These are phyloP conservation scores for Clistopyga incitator DNA, from an alignment of 2,888 invertebrate genomes.

Conservation along the genomic window DNA sequence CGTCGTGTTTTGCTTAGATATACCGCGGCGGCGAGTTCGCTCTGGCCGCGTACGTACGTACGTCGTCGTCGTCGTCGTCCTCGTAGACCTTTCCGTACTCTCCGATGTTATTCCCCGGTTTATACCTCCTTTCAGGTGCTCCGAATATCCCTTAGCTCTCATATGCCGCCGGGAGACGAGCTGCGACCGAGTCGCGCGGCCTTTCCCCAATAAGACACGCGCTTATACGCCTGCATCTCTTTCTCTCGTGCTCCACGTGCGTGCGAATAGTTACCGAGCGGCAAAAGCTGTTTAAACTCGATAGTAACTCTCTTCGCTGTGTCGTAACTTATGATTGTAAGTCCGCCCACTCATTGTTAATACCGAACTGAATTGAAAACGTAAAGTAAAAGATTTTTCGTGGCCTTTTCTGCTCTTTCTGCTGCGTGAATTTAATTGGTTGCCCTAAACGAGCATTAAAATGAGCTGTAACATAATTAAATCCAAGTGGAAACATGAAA, in stretches of 20 bases:
- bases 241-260: not conserved
- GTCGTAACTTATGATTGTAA: slow-evolving; percentile 2
- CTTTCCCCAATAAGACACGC: slow-evolving; percentile 15
- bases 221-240: not conserved
- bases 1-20: slow-evolving; percentile 66
- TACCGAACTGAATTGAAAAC: not conserved
- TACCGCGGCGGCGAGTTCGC: slow-evolving; percentile 45
- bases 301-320: not conserved
- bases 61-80: slow-evolving; percentile 48
- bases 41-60: too few species aligned
- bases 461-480: too few species aligned
- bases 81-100: slow-evolving; percentile 29
- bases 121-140: slow-evolving; percentile 53
- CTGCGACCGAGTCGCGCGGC: slow-evolving; percentile 19
- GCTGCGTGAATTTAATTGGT: too few species aligned
- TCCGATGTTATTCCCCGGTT: slow-evolving; percentile 25
- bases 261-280: not conserved
- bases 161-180: not conserved
- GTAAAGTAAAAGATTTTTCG: not conserved
- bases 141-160: not conserved
- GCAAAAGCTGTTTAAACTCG: not conserved
- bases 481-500: too few species aligned
- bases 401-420: too few species aligned
- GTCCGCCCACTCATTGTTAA: not conserved
- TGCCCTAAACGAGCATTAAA: too few species aligned